Evolutionary conservation across 53 echinoderm and acorn worm species (phyloP).

Genomic region (Holothuria scabra): DNA sequence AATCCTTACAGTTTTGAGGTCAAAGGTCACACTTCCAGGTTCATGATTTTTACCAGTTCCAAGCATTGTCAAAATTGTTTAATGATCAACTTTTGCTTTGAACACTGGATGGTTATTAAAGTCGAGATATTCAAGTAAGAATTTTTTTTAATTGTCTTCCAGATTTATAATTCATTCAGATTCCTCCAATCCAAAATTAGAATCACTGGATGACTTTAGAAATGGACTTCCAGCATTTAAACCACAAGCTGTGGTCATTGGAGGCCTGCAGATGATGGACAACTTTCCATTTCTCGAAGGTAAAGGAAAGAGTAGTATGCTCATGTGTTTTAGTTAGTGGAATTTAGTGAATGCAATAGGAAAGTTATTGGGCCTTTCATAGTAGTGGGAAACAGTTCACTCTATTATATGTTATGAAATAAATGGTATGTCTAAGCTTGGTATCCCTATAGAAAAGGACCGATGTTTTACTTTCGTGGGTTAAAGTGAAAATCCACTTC

Average conservation of each 20-base stretch:
- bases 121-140: background rate
- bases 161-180: constrained; percentile 94
- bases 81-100: too few species aligned
- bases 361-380: background rate
- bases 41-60: background rate
- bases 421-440: too few species aligned
- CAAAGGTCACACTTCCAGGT: background rate
- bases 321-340: background rate
- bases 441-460: too few species aligned
- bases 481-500: too few species aligned
- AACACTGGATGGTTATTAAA: too few species aligned
- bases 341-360: background rate
- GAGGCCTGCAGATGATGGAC: constrained; percentile 99
- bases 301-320: constrained; percentile 32
- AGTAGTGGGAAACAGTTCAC: background rate
- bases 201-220: constrained; percentile 81
- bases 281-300: constrained; percentile 85
- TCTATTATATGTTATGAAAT: background rate
- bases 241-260: constrained; percentile 87
- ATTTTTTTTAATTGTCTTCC: background rate
- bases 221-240: constrained; percentile 65
- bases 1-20: background rate
- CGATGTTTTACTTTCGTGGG: too few species aligned
- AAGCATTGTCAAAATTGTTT: too few species aligned
- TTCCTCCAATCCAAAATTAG: constrained; percentile 79